Base-by-base conservation (phyloP, 2,113 vertebrate genomes). In the Verasper variegatus region DNA sequence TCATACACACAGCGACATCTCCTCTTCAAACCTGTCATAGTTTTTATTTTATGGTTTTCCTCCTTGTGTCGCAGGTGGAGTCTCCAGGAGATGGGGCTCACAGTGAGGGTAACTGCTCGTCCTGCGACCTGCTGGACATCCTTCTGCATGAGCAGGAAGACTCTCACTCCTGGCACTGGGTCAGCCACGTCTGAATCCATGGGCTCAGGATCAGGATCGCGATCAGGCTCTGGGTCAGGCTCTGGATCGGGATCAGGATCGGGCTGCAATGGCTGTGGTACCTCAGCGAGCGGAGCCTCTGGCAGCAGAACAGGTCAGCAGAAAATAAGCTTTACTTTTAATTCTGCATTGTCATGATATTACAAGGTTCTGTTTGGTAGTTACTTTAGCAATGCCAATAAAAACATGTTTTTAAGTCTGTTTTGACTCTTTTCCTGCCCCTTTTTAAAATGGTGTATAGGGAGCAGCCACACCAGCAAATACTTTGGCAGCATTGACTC, bases 401-500 rank as follows among this genome's bases (percentile, higher is more conserved):
- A 42, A 24, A 37, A 37, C 35, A 9, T 10, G 35, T 37, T 9
- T 7, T 37, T 8, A 2, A 6, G 9, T 26, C 23, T 26, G 12
- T 57, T 24, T 12, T 17, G 3, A 20, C 27, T 12, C 17, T 54
- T 54, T 49, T 49, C 45, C 17, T 49, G 45, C 5, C 20, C 0
- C 18, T 57, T 67, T 55, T 6, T 24, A 24, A 24, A 37, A 55
- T 17, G 3, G 35, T 51, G 17, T 23, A 31, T 5, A 95, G 97
- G 96, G 54, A 96, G 96, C 80, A 97, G 96, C 81, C 92, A 95
- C 85, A 96, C 94, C 85, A 98, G 96, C 94, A 97, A 96, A 66
- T 98, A 97, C 85, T 97, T 98, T 0, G 97, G 96, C 66, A 98
- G 97, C 37, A 72, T 96, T 0, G 96, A 97, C 84, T 97, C 96